These are phyloP conservation scores for Brachypalpus laphriformis DNA, from an alignment of 2,888 invertebrate genomes.

Conservation along the genomic window DNA sequence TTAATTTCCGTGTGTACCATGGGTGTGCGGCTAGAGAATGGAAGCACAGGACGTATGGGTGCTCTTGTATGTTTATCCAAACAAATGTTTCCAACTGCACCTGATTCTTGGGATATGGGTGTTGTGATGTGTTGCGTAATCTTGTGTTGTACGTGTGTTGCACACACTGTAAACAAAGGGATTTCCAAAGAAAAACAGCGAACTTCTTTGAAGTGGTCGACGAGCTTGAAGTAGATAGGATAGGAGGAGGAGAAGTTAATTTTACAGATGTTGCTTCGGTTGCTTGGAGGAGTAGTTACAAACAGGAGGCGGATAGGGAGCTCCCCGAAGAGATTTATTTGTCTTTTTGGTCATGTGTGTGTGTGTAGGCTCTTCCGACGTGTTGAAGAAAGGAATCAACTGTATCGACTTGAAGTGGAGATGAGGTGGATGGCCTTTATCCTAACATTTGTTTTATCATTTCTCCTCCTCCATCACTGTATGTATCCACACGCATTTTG, in stretches of 20 bases:
- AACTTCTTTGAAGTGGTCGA: conserved; percentile 60
- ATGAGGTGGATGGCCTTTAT: conserved; percentile 41
- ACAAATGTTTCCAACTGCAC: conserved; percentile 67
- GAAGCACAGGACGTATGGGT: conserved; percentile 1
- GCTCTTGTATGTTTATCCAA: conserved; percentile 24
- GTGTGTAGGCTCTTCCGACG: conserved; percentile 16
- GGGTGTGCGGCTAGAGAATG: neutral
- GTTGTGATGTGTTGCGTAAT: conserved; percentile 33
- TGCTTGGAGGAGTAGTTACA: neutral
- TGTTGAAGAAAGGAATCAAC: conserved; percentile 48
- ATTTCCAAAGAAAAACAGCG: conserved; percentile 30
- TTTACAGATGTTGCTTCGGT: neutral
- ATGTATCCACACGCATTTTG: conserved; percentile 3
- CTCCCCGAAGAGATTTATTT: conserved; percentile 41
- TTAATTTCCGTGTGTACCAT: conserved; percentile 26
- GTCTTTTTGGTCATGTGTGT: conserved; percentile 37
- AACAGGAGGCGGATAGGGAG: neutral
- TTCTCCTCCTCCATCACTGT: neutral
- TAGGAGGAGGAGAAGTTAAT: conserved; percentile 34
- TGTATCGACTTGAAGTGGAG: conserved; percentile 30
- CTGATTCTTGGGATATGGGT: conserved; percentile 40
- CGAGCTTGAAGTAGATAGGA: neutral
- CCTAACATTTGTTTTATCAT: conserved; percentile 24
- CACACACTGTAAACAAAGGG: conserved; percentile 60
- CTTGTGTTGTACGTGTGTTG: conserved; percentile 42